Base-by-base conservation (phyloP, 2,888 invertebrate species). In the Chalcis sispes region DNA sequence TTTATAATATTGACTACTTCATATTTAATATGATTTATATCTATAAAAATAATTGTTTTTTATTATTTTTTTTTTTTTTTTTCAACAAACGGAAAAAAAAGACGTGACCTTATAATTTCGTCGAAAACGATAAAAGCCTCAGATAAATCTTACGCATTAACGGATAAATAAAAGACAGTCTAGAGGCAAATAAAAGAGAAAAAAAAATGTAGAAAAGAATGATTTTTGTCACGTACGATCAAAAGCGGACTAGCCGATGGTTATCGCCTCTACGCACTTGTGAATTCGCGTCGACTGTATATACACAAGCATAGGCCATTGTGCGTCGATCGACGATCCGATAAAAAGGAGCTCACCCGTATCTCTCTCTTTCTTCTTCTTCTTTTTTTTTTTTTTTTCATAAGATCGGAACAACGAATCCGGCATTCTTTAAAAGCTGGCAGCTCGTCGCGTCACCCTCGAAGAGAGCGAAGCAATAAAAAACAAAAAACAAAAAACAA, bases 171-270 rank as follows among this genome's bases (percentile, higher is more conserved):
- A 71, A 40, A 18, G 61, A 32, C 48, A 42, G 48, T n/a, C 1
- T 25, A n/a, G 50, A 10, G 20, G 23, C 1, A 3, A 20, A 10
- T 46, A 20, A 48, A 50, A 20, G 27, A 48, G 25, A 20, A 32
- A 46, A 13, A 52, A 36, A 15, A 10, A 23, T 7, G 29, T 23
- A 18, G 29, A 27, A 46, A 48, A 54, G 67, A 64, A 71, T 66
- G 36, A 75, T 67, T 75, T 77, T 77, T 72, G 72, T 77, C 77
- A 72, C 75, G 58, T 54, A 64, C 67, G 58, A 67, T 67, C 46
- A 71, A 71, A 54, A 67, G 62, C 62, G 36, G 46, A 25, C 42
- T 46, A 20, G 46, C 50, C 65, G 67, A 75, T 78, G 56, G 10
- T 56, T 72, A 78, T 78, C 75, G 42, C n/a, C n/a, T n/a, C n/a